Conservation (phyloP, 2,797 vertebrate species). For the Hippocampus kuda region DNA sequence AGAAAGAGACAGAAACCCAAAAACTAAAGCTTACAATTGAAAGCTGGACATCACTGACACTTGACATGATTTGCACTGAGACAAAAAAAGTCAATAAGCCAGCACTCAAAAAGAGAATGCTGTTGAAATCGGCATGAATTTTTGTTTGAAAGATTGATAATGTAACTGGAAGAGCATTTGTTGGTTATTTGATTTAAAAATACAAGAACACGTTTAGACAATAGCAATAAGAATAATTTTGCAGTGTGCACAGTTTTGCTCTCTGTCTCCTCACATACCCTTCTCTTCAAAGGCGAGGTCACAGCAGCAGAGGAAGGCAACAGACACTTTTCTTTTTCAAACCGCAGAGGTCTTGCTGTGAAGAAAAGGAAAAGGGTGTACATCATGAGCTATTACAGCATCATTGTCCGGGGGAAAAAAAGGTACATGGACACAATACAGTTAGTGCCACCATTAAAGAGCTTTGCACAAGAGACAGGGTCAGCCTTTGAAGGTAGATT, state of each 20-base stretch:
- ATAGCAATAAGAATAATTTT: background rate
- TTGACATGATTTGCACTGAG: too few relatives aligned
- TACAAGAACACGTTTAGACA: background rate
- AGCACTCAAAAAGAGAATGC: background rate
- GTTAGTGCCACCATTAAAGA: too few relatives aligned
- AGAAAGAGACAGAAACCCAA: too few relatives aligned
- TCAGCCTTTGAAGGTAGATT: background rate
- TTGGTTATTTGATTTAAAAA: background rate
- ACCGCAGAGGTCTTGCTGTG: background rate
- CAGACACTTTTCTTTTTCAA: background rate
- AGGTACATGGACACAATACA: background rate
- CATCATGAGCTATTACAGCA: background rate
- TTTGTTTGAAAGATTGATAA: background rate
- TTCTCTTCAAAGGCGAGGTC: background rate
- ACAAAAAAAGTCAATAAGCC: too few relatives aligned
- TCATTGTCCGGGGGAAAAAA: background rate
- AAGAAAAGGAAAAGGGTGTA: slow-evolving; percentile 2
- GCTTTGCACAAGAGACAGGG: background rate
- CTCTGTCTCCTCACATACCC: background rate
- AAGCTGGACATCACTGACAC: too few relatives aligned
- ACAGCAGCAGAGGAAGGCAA: background rate
- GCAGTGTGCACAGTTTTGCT: background rate
- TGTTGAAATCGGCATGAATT: too few relatives aligned
- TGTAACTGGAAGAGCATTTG: too few relatives aligned
- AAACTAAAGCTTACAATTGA: too few relatives aligned